Evolutionary conservation across 2,113 vertebrate genomes (phyloP).

Genomic region (Perognathus longimembris): DNA sequence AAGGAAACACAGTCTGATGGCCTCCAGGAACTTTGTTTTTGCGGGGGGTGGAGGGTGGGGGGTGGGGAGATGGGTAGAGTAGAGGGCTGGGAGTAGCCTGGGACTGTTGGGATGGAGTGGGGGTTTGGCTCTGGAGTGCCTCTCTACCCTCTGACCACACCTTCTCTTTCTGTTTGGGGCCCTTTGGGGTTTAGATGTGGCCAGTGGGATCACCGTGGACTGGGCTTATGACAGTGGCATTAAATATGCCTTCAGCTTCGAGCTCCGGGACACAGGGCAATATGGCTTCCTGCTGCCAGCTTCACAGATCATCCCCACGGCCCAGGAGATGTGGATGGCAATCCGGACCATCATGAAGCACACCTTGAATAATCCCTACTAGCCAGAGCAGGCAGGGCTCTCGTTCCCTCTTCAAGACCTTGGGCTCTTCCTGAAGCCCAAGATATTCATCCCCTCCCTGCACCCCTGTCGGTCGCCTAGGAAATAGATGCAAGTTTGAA

Average conservation of each 20-base stretch:
- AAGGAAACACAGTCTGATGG: neutral
- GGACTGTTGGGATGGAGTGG: neutral
- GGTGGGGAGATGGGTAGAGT: neutral
- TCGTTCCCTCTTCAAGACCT: neutral
- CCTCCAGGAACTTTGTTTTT: neutral
- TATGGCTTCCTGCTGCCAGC: conserved; percentile 93
- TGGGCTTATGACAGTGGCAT: conserved; percentile 91
- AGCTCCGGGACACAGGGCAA: conserved; percentile 92
- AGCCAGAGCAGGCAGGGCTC: conserved; percentile 4
- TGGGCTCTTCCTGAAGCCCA: neutral
- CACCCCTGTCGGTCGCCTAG: neutral
- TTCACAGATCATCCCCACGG: conserved; percentile 92
- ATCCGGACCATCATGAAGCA: conserved; percentile 90
- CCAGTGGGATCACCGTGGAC: conserved; percentile 91
- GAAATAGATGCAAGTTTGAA: conserved; percentile 68
- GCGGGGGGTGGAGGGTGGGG: neutral
- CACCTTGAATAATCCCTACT: conserved; percentile 88
- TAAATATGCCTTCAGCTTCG: conserved; percentile 92
- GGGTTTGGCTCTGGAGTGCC: neutral
- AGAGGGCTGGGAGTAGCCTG: neutral
- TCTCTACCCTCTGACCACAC: neutral
- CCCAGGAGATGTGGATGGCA: conserved; percentile 92
- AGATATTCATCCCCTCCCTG: neutral
- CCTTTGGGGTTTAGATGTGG: conserved; percentile 85
- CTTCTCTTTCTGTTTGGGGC: neutral